These are phyloP conservation scores for Decapterus maruadsi DNA, from an alignment of 2,797 vertebrate species.

Conservation along the genomic window DNA sequence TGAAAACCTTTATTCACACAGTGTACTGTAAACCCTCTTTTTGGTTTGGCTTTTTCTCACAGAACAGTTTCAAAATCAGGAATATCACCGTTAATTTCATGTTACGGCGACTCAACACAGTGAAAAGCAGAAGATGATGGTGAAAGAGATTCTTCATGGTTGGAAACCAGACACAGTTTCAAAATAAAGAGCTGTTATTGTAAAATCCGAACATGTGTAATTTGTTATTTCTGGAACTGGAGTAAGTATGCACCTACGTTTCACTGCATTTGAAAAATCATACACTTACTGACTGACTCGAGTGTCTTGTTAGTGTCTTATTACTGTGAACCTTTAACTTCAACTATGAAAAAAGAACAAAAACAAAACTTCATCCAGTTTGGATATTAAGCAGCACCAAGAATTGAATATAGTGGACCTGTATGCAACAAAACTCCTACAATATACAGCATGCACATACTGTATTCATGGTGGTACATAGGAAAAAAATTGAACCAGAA, in stretches of 20 bases:
- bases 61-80: constrained; percentile 42
- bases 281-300: background rate
- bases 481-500: too few species aligned
- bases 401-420: too few species aligned
- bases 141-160: constrained; percentile 4
- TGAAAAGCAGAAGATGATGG: constrained; percentile 9
- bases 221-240: background rate
- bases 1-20: constrained; percentile 56
- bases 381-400: background rate
- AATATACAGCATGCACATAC: background rate
- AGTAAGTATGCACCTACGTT: background rate
- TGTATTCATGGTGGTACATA: too few species aligned
- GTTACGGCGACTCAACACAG: constrained; percentile 11
- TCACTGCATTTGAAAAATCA: background rate
- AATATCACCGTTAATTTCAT: constrained; percentile 18
- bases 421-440: background rate
- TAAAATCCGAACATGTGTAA: background rate
- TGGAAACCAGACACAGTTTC: background rate
- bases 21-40: constrained; percentile 15
- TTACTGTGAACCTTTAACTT: background rate
- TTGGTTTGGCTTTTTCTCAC: constrained; percentile 37
- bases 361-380: background rate
- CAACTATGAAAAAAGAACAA: background rate
- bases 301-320: too few species aligned
- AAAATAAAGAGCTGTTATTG: background rate